Evolutionary conservation across 2,888 invertebrate genomes (phyloP), one percentile per base, ranked within the genome.

Genomic region (Perizoma flavofasciatum): DNA sequence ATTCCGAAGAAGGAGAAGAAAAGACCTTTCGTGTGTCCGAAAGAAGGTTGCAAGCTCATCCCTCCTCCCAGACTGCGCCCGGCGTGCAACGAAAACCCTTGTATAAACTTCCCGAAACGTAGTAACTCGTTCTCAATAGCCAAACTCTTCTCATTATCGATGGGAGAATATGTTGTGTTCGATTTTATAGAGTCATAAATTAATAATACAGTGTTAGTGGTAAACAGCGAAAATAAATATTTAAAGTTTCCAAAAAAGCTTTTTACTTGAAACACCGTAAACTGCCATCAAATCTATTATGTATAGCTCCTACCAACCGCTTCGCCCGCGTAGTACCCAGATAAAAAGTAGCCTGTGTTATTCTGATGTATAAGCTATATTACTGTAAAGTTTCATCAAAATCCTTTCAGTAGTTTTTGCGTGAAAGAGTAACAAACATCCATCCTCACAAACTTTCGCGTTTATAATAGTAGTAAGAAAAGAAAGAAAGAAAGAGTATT

Each of bases 141-240:
- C 11, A 22, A 61, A n/a, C 43, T 60, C 0, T 39, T 57, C 9
- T 10, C 32, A 35, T 51, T 55, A 34, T 22, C 11, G 4, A n/a
- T 43, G 1, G 44, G 48, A 11, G 48, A 52, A 4, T 43, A 39
- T 9, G n/a, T 54, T 35, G 37, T 37, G 35, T 55, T 43, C 9
- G 55, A 59, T 49, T n/a, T 37, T 37, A 37, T 37, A 37, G 6
- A 37, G 7, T 6, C 37, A 1, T 37, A 37, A 37, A 37, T 37
- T 9, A 9, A 10, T 10, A n/a, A 41, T 41, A 4, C 37, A 6
- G 37, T 37, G 58, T 9, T 67, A 56, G 50, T 70, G 73, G 61
- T 77, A 78, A 78, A 61, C 77, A 78, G 81, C 79, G 79, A 79
- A 78, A 81, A 78, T 78, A 81, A 77, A 78, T 60, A 52, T 22